Base-by-base conservation (phyloP, 2,888 invertebrate genomes). In the Tenthredo notha region DNA sequence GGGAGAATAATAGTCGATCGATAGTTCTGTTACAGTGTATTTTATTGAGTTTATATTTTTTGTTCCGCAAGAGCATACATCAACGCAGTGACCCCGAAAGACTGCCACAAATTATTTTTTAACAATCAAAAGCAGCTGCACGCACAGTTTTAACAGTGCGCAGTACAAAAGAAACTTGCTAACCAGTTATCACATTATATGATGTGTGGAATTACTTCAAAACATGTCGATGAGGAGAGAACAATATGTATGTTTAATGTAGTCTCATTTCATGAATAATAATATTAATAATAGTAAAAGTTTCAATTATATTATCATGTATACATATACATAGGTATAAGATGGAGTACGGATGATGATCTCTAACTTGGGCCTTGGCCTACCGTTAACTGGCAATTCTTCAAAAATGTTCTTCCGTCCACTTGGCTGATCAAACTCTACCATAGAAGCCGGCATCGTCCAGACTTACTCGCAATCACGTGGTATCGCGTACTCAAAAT, bases 221-320 rank as follows among this genome's bases (percentile, higher is more conserved):
- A 80, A 37, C 47, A 80, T n/a, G n/a, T 61, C 25, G 37, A 80
- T 61, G 80, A 40, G 29, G 80, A 77, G 25, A 58, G 80, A 37
- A 80, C 18, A 61, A 61, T 21, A 80, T 61, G 37, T 37, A 78
- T 43, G 33, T 61, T 83, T 7, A 70, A 47, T 67, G 29, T 33
- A 33, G 15, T 80, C 40, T 61, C 61, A 47, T 83, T 83, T 70
- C 18, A 33, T 83, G 40, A 65, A 83, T 70, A 65, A 67, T 83
- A 43, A 65, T 83, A 50, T 29, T 70, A 74, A 83, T 83, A 43
- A 83, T 83, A 54, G 61, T 80, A 70, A 70, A 83, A 83, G 47
- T 83, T 83, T 50, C 29, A 83, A 83, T 67, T 58, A 83, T 83
- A 83, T 67, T 70, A 83, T 58, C 25, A 70, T 83, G 80, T 80